Evolutionary conservation across 2,888 invertebrate species (phyloP).

Genomic region (Drosophila picticornis): DNA sequence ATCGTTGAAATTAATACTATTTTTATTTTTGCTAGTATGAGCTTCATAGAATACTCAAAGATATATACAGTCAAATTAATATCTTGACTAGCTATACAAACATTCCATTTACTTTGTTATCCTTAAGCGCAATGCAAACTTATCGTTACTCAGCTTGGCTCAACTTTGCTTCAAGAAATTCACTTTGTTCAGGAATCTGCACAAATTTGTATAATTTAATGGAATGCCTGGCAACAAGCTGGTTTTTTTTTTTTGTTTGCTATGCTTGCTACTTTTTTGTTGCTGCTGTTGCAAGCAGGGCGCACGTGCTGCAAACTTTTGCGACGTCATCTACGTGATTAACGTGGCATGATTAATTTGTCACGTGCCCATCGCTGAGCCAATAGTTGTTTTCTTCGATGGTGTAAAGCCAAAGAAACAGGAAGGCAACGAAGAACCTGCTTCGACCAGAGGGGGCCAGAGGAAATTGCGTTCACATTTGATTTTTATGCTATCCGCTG

Average conservation of each 20-base stretch:
- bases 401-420: slow-evolving; percentile 40
- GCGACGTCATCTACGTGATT: slow-evolving; percentile 45
- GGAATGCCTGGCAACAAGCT: background rate
- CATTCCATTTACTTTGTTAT: background rate
- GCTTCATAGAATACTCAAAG: background rate
- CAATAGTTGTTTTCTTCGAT: slow-evolving; percentile 35
- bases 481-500: slow-evolving; percentile 76
- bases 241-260: slow-evolving; percentile 6
- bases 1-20: background rate
- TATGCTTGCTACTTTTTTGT: background rate
- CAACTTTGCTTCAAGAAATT: background rate
- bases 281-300: background rate
- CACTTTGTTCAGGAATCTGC: background rate
- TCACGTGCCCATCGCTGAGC: slow-evolving; percentile 62
- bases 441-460: background rate
- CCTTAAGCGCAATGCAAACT: background rate
- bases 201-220: slow-evolving; percentile 39
- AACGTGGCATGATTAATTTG: slow-evolving; percentile 62
- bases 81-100: background rate
- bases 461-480: slow-evolving; percentile 50
- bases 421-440: background rate
- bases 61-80: background rate
- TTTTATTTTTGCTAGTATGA: background rate
- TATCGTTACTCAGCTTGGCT: background rate
- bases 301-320: slow-evolving; percentile 22